Base-by-base conservation (phyloP, 2,888 invertebrate genomes). In the Cecidostiba fungosa region DNA sequence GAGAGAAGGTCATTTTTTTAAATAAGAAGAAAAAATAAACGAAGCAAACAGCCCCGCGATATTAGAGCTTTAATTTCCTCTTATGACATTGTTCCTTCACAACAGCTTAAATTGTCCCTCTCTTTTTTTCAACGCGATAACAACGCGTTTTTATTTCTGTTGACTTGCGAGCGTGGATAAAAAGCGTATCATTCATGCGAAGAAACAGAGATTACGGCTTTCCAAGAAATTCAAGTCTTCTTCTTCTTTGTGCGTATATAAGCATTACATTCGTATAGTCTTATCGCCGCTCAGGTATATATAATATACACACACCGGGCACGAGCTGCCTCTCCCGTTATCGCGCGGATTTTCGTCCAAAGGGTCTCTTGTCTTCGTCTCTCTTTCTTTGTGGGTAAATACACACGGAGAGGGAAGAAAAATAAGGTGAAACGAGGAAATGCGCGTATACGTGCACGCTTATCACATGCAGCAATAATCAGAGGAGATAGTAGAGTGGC, bases 1-100 rank as follows among this genome's bases (percentile, higher is more conserved):
- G 89, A 90, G 91, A 89, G 8, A 23, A 6, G 0, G 54, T 23
- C 0, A 43, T 6, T 16, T 26, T 0, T 66, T 66, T 14, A 29
- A 12, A 54, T 1, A 50, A 54, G 19, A 54, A 1, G 16, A 10
- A 50, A 50, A 8, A 50, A 50, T n/a, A n/a, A 50, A 10, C 16
- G 19, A 14, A 16, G 16, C 3, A 50, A 19, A 50, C n/a, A n/a
- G n/a, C n/a, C n/a, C n/a, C n/a, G n/a, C n/a, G n/a, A n/a, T n/a
- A n/a, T n/a, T n/a, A n/a, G n/a, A n/a, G n/a, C n/a, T n/a, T n/a
- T n/a, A 16, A 1, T 47, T 47, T 47, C 47, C 47, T 16, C 47
- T 47, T 16, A 14, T 6, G 5, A 47, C 47, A 47, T 47, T 47
- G 47, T 47, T 47, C 47, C 23, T 62, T 6, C 29, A 26, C 50